Evolutionary conservation across 2,797 vertebrate species (phyloP), one percentile per base, ranked within the genome.

Genomic region (Salmo trutta): DNA sequence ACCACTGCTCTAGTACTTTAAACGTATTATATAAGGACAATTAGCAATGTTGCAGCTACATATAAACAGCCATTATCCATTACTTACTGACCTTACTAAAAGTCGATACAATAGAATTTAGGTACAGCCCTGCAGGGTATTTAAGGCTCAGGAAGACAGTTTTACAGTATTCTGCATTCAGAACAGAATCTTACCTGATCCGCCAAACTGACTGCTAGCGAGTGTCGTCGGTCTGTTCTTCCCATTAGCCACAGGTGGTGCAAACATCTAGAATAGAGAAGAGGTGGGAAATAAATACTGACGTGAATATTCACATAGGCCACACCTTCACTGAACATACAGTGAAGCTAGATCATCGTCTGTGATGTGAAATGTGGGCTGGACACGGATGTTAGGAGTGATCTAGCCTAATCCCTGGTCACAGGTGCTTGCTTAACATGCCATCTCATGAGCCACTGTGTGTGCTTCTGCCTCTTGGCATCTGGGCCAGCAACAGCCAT

Each of bases 221-320:
- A 99, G 95, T 51, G 98, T 97, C 81, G 97, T 94, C 36, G 97
- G 97, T 88, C 98, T 95, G 94, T 96, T 97, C 93, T 99, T 99
- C 84, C 98, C 98, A 77, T 98, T 99, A 87, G 97, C 95, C 88
- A 97, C 98, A 76, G 98, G 97, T 87, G 98, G 94, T 14, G 98
- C 97, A 84, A 99, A 99, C 98, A 99, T 99, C 98, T 99, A 95
- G 79, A 91, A 94, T 88, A 84, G 77, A 93, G 84, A 91, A 91
- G 88, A 80, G 84, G 86, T 19, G n/a, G 79, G 77, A 75, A 77
- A 75, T 16, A 27, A 19, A 62, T 62, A 62, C 21, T 21, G 7
- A 67, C 15, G 27, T 66, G 24, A 66, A 66, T 67, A 67, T 31
- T 67, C 29, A 67, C 29, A 67, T 67, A 36, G 29, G 66, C 65